Evolutionary conservation across 2,113 vertebrate genomes (phyloP).

Genomic region (Laticauda colubrina): DNA sequence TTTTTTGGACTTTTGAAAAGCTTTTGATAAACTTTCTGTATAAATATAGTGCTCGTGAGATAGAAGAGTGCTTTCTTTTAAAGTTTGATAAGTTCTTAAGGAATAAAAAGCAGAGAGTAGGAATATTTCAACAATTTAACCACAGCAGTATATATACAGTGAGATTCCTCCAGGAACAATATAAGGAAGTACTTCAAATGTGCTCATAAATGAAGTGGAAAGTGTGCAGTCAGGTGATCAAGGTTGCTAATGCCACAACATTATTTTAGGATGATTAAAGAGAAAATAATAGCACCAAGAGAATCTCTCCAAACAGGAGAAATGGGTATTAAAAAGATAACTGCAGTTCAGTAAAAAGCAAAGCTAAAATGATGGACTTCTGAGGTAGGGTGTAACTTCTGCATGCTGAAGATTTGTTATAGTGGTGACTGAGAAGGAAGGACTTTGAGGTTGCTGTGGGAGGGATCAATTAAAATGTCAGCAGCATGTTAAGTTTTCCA

Average conservation of each 20-base stretch:
- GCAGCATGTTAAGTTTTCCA: not conserved
- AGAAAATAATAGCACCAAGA: not conserved
- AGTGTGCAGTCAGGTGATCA: not conserved
- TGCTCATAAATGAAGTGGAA: not conserved
- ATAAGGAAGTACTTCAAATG: not conserved
- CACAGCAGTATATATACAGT: not conserved
- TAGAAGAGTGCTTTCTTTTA: not conserved
- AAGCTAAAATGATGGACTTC: not conserved
- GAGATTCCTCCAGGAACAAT: not conserved
- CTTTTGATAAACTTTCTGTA: not conserved
- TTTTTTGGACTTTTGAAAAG: not conserved
- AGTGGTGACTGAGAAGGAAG: not conserved
- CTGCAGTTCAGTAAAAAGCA: not conserved
- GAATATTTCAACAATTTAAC: not conserved
- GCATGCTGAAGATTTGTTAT: not conserved
- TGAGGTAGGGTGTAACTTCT: not conserved
- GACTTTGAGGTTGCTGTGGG: not conserved
- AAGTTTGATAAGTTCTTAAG: not conserved
- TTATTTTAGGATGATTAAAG: not conserved
- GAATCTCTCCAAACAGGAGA: not conserved
- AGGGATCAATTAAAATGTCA: not conserved
- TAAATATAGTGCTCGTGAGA: not conserved
- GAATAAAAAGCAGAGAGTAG: not conserved
- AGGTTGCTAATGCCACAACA: not conserved
- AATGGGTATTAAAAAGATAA: not conserved